Percentiles rank a stretch among this genome's conserved stretches.
phyloP scores from a whole-genome alignment of 2,888 invertebrate species.

The Pachydiplax longipennis region DNA sequence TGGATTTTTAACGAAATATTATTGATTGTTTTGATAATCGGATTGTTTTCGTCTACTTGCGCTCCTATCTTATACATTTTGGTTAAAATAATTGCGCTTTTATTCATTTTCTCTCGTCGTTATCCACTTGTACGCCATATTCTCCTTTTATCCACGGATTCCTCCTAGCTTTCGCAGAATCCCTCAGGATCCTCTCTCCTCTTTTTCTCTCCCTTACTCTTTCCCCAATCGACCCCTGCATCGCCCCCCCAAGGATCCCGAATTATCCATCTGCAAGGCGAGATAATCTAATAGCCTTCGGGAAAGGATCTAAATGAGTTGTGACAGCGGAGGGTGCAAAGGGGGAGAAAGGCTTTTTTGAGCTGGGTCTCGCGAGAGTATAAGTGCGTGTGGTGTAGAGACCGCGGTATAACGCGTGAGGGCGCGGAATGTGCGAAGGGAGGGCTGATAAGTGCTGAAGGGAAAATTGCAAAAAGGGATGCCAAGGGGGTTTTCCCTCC shows the following conservation, averaged over 20 bases:
- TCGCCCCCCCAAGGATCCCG: background rate
- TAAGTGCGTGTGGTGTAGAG: background rate
- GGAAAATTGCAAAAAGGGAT: background rate
- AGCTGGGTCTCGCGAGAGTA: background rate
- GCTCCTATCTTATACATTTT: background rate
- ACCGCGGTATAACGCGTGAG: background rate
- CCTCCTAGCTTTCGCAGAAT: background rate
- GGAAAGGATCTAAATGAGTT: slow-evolving; percentile 19
- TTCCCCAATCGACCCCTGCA: too few species aligned
- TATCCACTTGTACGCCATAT: background rate
- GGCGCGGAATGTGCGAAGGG: background rate
- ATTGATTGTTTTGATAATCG: background rate
- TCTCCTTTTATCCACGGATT: background rate
- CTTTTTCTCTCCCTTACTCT: too few species aligned
- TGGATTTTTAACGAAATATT: too few species aligned
- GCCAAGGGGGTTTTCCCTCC: background rate
- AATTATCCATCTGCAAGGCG: slow-evolving; percentile 23
- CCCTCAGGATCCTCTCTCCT: background rate
- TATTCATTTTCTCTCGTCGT: too few species aligned
- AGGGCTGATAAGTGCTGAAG: background rate
- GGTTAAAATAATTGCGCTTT: too few species aligned
- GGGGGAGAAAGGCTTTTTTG: background rate
- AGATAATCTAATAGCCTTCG: slow-evolving; percentile 23
- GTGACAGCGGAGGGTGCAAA: background rate
- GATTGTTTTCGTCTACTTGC: background rate